These are phyloP conservation scores for Sminthurinus aureus DNA, from an alignment of 2,888 invertebrate genomes.

Conservation along the genomic window DNA sequence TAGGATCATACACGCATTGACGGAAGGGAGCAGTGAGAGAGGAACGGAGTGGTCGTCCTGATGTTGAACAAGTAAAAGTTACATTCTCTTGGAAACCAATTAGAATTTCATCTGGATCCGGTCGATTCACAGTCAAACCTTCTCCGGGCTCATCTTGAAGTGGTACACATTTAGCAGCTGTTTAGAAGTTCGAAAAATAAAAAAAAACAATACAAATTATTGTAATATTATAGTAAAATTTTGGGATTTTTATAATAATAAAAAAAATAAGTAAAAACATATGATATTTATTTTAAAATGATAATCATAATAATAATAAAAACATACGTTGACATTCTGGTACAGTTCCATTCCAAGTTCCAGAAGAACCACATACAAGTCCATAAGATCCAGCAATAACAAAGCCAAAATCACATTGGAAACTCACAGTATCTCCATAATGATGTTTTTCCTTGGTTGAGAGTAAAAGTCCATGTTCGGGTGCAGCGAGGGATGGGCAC, in stretches of 20 bases:
- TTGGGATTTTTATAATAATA: background rate
- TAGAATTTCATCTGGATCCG: constrained; percentile 82
- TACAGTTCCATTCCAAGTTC: constrained; percentile 91
- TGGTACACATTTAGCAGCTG: constrained; percentile 87
- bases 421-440: constrained; percentile 87
- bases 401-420: constrained; percentile 95
- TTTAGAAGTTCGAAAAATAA: background rate
- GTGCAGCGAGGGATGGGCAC: constrained; percentile 79
- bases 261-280: background rate
- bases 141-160: constrained; percentile 88
- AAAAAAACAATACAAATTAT: constrained; percentile 19
- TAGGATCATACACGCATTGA: constrained; percentile 95
- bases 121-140: constrained; percentile 79
- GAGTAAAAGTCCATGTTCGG: constrained; percentile 84
- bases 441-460: constrained; percentile 84
- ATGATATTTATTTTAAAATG: background rate
- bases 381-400: constrained; percentile 88
- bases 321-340: constrained; percentile 85
- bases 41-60: constrained; percentile 79
- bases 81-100: constrained; percentile 91
- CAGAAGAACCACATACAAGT: constrained; percentile 85
- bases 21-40: constrained; percentile 86
- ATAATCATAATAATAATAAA: background rate
- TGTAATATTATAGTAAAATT: constrained; percentile 10
- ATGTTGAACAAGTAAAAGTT: constrained; percentile 79